Percentiles rank a stretch among this genome's conserved stretches.
phyloP scores from a whole-genome alignment of 2,797 vertebrate genomes.

The Tapirus indicus region DNA sequence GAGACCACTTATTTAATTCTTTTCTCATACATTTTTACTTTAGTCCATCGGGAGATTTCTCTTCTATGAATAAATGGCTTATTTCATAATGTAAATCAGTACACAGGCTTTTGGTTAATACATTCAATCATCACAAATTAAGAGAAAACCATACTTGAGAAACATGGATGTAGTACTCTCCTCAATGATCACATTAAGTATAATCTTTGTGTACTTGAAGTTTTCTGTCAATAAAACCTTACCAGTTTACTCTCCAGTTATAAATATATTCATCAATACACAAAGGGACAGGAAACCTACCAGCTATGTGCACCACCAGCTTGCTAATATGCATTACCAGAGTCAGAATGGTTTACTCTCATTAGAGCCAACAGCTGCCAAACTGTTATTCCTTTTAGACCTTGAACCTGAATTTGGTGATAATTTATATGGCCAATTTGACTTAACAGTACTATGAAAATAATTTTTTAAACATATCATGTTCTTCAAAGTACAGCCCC shows the following conservation, averaged over 20 bases:
- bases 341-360: not conserved
- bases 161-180: not conserved
- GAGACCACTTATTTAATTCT: not conserved
- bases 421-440: conserved; percentile 4
- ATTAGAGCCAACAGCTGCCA: not conserved
- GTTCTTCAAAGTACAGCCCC: conserved; percentile 32
- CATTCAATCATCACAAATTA: not conserved
- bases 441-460: conserved; percentile 42
- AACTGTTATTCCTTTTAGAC: not conserved
- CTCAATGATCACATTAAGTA: not conserved
- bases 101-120: conserved; percentile 30
- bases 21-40: conserved; percentile 55
- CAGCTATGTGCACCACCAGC: not conserved
- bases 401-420: not conserved
- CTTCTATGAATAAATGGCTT: conserved; percentile 42
- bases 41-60: not conserved
- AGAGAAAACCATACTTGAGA: not conserved
- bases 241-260: not conserved
- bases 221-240: not conserved
- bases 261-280: conserved; percentile 24
- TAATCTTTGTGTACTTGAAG: not conserved
- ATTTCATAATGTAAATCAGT: conserved; percentile 23
- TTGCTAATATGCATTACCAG: not conserved
- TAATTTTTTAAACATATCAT: not conserved
- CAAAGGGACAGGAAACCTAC: not conserved